Base-by-base conservation (phyloP, 2,888 invertebrate species). In the Yponomeuta sedellus region DNA sequence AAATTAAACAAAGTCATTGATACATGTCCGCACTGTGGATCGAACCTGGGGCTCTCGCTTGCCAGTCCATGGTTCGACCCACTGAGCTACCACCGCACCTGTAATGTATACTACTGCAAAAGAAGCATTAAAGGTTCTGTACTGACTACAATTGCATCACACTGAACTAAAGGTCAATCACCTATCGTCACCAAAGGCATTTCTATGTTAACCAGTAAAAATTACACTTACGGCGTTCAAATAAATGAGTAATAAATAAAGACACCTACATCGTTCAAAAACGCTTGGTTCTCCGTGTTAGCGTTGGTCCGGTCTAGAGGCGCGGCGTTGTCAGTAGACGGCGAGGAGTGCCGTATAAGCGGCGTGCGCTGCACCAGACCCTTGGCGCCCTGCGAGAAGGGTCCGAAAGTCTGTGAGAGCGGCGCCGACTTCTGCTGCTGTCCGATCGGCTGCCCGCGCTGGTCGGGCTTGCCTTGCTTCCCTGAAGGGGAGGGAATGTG, bases 201-300 rank as follows among this genome's bases (percentile, higher is more conserved):
- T 25, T 25, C 25, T 5, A 2, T 25, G 4, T 2, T 2, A 25
- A 25, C 25, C 25, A 25, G 25, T 25, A 25, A 3, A 25, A 28
- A 28, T 28, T 2, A 5, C 12, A 81, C 93, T 90, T 72, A 96
- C 96, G 77, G 99, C 98, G 78, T 97, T 97, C 62, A 99, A 92
- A 82, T 98, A 98, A 64, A 28, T 4, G 3, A 28, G 5, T 28
- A 28, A 4, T 28, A 28, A 28, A 34, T 5, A 34, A 8, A 8
- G 10, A 6, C 10, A 81, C 93, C 90, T 71, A 96, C 96, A 78
- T 99, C 98, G 78, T 97, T 97, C 62, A 99, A 92, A 82, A 98
- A 98, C 64, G 96, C 94, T 87, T 98, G 98, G 92, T 98, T 98
- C 85, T 98, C 98, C 0, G 94, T 93, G 81, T 96, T 96, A 68